A percentile compares a stretch with the other conserved stretches of the same genome.
Conservation (phyloP, 2,888 invertebrate genomes). For the Spisula solida region DNA sequence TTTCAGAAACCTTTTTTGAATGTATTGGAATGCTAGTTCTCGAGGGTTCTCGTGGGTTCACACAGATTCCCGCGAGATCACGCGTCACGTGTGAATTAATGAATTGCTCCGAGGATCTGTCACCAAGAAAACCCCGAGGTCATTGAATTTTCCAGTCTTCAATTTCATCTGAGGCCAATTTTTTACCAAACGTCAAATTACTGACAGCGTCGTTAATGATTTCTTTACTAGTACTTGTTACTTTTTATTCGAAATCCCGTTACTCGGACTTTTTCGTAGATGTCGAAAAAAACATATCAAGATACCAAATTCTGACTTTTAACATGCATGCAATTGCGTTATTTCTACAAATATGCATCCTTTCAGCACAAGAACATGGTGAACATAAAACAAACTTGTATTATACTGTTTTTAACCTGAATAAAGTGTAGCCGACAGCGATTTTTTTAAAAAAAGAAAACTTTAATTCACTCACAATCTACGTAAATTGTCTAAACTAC, state of each 20-base stretch:
- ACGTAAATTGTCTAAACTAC: no score
- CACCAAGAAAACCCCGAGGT: background rate
- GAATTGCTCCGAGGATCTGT: conserved; percentile 5
- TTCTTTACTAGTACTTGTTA: no score
- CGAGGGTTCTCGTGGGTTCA: conserved; percentile 26
- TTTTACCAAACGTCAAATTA: background rate
- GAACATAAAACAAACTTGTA: no score
- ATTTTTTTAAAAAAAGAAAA: no score
- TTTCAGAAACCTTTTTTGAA: background rate
- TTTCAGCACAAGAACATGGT: no score
- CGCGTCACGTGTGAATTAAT: conserved; percentile 35
- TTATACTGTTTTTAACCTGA: no score
- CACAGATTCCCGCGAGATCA: conserved; percentile 34
- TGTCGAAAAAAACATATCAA: no score
- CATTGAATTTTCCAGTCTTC: background rate
- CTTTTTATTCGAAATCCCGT: background rate
- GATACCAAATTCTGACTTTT: no score
- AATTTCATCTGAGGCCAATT: background rate
- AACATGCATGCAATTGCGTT: no score
- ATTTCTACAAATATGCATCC: no score
- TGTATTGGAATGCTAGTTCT: conserved; percentile 30
- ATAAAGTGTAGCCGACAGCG: no score
- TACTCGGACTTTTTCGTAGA: background rate
- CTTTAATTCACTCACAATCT: no score
- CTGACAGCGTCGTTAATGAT: background rate